Percentiles rank a stretch among this genome's conserved stretches.
Conservation (phyloP, 2,113 vertebrate species). For the Maccullochella peelii region DNA sequence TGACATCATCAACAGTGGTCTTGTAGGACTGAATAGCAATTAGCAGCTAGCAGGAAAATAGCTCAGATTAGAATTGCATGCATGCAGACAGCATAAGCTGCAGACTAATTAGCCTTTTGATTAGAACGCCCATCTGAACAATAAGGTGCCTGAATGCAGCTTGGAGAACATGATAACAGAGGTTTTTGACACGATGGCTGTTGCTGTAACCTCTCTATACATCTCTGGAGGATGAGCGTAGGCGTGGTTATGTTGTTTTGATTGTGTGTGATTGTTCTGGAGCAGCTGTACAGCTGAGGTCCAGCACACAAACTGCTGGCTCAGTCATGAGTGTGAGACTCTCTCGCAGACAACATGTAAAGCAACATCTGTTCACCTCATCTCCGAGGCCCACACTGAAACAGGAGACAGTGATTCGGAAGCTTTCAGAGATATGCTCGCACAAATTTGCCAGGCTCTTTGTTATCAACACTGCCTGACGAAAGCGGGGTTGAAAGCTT, state of each 20-base stretch:
- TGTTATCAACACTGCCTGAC: not conserved
- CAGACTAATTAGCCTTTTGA: constrained; percentile 36
- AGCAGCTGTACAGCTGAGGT: constrained; percentile 25
- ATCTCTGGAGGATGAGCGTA: not conserved
- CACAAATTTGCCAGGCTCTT: not conserved
- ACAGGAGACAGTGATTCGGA: not conserved
- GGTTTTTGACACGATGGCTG: not conserved
- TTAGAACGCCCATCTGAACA: not conserved
- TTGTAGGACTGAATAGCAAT: constrained; percentile 29
- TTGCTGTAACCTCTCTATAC: not conserved
- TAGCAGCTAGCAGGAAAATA: constrained; percentile 20
- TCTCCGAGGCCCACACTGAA: not conserved
- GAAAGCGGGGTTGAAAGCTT: constrained; percentile 9
- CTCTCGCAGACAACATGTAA: not conserved
- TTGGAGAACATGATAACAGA: not conserved
- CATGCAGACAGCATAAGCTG: constrained; percentile 10
- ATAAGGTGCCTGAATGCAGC: constrained; percentile 1
- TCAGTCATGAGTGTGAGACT: not conserved
- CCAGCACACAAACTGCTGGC: not conserved
- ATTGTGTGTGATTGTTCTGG: not conserved
- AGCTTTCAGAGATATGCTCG: not conserved
- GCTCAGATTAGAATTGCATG: constrained; percentile 38
- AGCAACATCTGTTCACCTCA: constrained; percentile 28
- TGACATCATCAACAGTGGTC: constrained; percentile 2
- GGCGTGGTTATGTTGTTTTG: not conserved